phyloP scores from a whole-genome alignment of 2,888 invertebrate species.

The Acronicta psi region DNA sequence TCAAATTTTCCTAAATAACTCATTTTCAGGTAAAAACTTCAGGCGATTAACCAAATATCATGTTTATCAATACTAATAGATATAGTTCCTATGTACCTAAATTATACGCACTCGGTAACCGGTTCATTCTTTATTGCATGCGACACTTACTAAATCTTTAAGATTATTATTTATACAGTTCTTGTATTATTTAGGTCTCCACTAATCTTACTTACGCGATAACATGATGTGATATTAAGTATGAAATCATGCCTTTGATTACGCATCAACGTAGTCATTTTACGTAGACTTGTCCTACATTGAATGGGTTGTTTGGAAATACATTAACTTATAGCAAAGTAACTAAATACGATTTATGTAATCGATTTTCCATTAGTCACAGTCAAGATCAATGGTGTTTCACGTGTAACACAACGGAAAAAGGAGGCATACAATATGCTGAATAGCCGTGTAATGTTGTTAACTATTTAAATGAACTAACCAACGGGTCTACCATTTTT shows the following conservation, averaged over 20 bases:
- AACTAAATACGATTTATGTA: slow-evolving; percentile 6
- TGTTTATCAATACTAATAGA: too few species aligned
- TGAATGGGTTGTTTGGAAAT: not conserved
- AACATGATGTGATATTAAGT: slow-evolving; percentile 1
- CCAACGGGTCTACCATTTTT: slow-evolving; percentile 5
- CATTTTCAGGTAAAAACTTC: not conserved
- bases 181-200: slow-evolving; percentile 14
- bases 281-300: not conserved
- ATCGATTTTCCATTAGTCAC: slow-evolving; percentile 24
- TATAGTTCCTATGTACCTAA: too few species aligned
- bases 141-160: too few species aligned
- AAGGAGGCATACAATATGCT: slow-evolving; percentile 23
- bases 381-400: slow-evolving; percentile 27
- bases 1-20: too few species aligned
- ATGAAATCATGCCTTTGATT: slow-evolving; percentile 6
- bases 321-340: not conserved
- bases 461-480: slow-evolving; percentile 39
- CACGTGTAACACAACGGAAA: slow-evolving; percentile 17
- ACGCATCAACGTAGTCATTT: not conserved
- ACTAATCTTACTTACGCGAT: slow-evolving; percentile 27
- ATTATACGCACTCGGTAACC: too few species aligned
- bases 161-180: slow-evolving; percentile 7
- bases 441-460: slow-evolving; percentile 33
- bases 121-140: too few species aligned
- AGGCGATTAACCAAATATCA: not conserved